These are phyloP conservation scores for Phyllostomus discolor DNA, from an alignment of 2,113 vertebrate genomes.

Conservation along the genomic window DNA sequence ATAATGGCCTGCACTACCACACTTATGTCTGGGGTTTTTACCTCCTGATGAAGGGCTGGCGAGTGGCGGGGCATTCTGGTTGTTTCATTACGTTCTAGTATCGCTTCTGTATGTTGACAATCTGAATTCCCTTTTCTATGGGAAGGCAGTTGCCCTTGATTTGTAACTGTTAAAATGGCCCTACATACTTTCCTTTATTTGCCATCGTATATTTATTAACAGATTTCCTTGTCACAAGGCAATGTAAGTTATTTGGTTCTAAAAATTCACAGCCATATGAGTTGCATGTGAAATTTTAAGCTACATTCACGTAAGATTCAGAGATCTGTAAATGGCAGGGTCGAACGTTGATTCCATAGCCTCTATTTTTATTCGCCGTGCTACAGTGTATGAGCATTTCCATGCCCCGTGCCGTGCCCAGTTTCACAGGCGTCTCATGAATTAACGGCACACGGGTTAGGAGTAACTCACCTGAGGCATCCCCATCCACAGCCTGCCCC, in stretches of 20 bases:
- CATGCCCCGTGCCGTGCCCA: accelerated
- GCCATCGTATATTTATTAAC: not conserved
- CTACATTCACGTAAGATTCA: not conserved
- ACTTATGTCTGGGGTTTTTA: not conserved
- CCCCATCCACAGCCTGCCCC: not conserved
- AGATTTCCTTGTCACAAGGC: not conserved
- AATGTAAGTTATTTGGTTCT: not conserved
- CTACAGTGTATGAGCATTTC: not conserved
- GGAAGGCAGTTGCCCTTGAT: not conserved
- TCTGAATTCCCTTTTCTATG: not conserved
- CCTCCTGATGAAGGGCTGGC: not conserved
- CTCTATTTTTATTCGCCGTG: not conserved
- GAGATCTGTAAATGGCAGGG: not conserved
- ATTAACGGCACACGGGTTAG: not conserved
- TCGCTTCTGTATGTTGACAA: not conserved
- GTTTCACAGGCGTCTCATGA: accelerated
- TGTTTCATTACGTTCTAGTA: not conserved
- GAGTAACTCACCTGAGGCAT: not conserved
- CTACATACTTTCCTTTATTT: not conserved
- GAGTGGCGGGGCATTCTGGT: not conserved
- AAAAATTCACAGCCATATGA: not conserved
- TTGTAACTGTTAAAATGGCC: not conserved
- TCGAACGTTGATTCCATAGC: not conserved
- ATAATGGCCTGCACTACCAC: not conserved
- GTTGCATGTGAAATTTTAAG: not conserved